Evolutionary conservation across 2,797 vertebrate species (phyloP).

Genomic region (Melanogrammus aeglefinus): DNA sequence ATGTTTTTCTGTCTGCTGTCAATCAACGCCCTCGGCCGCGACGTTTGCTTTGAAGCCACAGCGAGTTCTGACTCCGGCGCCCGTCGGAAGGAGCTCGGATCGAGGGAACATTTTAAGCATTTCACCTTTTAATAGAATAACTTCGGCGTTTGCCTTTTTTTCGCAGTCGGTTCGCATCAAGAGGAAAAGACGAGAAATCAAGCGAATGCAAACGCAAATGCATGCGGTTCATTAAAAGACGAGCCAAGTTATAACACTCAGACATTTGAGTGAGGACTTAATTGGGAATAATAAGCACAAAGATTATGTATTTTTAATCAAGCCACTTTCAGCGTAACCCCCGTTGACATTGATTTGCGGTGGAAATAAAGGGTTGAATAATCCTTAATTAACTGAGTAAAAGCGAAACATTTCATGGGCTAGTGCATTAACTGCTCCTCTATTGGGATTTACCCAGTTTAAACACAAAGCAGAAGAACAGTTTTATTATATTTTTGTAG

Average conservation of each 20-base stretch:
- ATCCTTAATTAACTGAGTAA: not conserved
- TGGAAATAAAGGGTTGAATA: not conserved
- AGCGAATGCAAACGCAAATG: no score
- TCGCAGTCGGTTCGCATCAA: not conserved
- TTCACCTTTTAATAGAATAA: no score
- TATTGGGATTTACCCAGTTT: no score
- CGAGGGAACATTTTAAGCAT: no score
- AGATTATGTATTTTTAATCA: not conserved
- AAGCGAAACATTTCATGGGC: not conserved
- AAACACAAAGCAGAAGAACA: no score
- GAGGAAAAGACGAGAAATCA: not conserved
- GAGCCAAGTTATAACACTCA: no score
- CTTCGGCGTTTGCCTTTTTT: not conserved
- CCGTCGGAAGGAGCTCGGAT: no score
- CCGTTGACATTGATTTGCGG: slow-evolving; percentile 1
- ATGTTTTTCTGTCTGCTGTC: not conserved
- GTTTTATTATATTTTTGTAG: not conserved
- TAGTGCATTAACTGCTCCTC: not conserved
- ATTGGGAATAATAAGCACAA: not conserved
- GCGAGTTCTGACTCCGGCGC: no score
- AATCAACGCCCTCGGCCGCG: not conserved
- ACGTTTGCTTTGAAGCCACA: not conserved
- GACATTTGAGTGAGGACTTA: not conserved
- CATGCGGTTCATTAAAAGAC: not conserved
- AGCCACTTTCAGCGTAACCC: not conserved